Conservation (phyloP, 2,113 vertebrate genomes). For the Prochilodus magdalenae region DNA sequence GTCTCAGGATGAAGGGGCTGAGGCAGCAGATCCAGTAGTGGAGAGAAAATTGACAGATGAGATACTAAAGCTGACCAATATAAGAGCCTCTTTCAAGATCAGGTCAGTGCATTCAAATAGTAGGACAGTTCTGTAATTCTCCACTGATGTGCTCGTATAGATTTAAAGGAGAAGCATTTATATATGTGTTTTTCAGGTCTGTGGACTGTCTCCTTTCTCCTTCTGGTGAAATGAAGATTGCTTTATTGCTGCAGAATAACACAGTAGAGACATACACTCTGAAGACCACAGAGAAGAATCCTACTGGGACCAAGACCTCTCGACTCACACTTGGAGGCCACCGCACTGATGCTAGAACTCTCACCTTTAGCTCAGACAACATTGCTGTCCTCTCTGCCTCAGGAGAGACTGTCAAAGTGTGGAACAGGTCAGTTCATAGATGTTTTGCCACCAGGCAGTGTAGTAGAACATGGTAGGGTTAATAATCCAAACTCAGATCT, state of each 20-base stretch:
- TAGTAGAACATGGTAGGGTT: background rate
- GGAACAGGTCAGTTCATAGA: conserved; percentile 87
- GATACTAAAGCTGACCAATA: conserved; percentile 82
- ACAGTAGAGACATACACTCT: conserved; percentile 84
- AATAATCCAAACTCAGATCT: no score
- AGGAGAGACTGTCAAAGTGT: conserved; percentile 91
- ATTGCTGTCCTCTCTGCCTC: conserved; percentile 93
- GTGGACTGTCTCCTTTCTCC: conserved; percentile 83
- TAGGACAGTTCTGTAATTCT: background rate
- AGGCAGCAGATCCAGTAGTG: conserved; percentile 62
- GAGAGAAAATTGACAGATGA: conserved; percentile 80
- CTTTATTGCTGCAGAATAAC: conserved; percentile 93
- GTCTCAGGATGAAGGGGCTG: conserved; percentile 68
- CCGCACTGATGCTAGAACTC: conserved; percentile 88
- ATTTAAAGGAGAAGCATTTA: background rate
- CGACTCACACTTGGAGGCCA: conserved; percentile 88
- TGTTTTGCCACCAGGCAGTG: background rate
- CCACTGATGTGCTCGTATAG: background rate
- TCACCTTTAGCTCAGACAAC: conserved; percentile 97
- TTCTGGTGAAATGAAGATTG: conserved; percentile 88
- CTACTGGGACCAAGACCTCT: conserved; percentile 75
- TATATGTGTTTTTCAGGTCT: conserved; percentile 76
- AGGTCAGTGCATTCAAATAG: conserved; percentile 76
- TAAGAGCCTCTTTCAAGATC: conserved; percentile 93
- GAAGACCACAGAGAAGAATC: conserved; percentile 63